Conservation (phyloP, 2,888 invertebrate genomes). For the Oxytorus armatus region DNA sequence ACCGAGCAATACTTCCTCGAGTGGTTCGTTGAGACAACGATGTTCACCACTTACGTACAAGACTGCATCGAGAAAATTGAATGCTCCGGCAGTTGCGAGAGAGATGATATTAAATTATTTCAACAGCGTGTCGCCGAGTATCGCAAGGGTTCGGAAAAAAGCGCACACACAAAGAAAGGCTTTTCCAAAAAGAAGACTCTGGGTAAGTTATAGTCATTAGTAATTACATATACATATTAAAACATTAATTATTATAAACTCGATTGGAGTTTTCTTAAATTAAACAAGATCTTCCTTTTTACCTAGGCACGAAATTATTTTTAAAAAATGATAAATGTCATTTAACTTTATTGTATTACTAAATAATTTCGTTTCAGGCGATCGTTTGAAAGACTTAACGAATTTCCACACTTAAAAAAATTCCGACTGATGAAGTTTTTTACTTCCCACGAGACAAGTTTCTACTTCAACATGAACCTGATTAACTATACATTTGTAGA, state of each 20-base stretch:
- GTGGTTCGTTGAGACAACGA: slow-evolving; percentile 95
- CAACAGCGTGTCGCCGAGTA: slow-evolving; percentile 70
- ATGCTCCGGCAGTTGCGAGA: slow-evolving; percentile 72
- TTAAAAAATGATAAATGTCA: too few species aligned
- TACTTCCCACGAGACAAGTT: slow-evolving; percentile 29
- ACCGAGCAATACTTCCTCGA: slow-evolving; percentile 91
- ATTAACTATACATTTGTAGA: slow-evolving; percentile 52
- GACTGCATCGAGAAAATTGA: slow-evolving; percentile 77
- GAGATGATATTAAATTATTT: slow-evolving; percentile 70
- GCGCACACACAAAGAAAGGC: slow-evolving; percentile 69
- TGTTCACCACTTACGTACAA: slow-evolving; percentile 92
- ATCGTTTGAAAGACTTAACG: slow-evolving; percentile 80
- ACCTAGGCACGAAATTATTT: too few species aligned
- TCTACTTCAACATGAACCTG: slow-evolving; percentile 57
- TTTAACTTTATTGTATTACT: background rate
- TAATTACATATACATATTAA: too few species aligned
- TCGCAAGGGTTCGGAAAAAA: slow-evolving; percentile 64
- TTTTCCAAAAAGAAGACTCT: slow-evolving; percentile 74
- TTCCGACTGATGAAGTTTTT: slow-evolving; percentile 24
- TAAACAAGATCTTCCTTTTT: too few species aligned
- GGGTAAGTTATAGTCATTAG: slow-evolving; percentile 73
- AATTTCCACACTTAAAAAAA: slow-evolving; percentile 71
- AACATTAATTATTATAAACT: too few species aligned
- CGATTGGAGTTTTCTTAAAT: too few species aligned
- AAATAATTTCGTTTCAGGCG: slow-evolving; percentile 73